Percentiles rank a stretch among this genome's conserved stretches.
Evolutionary conservation across 1,140 invertebrate genomes (phyloP).

Genomic region (Conopomorpha cramerella): DNA sequence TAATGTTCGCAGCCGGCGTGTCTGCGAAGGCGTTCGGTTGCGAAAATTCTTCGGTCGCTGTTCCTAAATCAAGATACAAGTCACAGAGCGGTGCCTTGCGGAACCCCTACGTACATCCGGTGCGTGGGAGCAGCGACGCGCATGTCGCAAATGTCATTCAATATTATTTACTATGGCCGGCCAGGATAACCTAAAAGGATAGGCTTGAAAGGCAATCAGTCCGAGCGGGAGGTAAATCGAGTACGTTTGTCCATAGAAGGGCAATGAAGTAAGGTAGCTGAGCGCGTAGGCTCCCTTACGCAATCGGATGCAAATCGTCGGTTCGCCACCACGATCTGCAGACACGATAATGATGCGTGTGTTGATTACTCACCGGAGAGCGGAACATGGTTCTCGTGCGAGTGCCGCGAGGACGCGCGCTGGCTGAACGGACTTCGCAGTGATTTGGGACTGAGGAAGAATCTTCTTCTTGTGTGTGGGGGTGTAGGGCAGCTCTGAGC

Average conservation of each 20-base stretch:
- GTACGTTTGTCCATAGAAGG: no score
- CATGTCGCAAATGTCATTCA: conserved; percentile 41
- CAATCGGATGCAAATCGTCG: no score
- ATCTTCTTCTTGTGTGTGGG: conserved; percentile 76
- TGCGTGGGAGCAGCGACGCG: conserved; percentile 29
- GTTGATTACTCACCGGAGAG: conserved; percentile 75
- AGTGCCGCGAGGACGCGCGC: conserved; percentile 44
- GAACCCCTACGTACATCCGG: conserved; percentile 59
- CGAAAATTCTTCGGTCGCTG: conserved; percentile 45
- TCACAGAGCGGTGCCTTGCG: conserved; percentile 16
- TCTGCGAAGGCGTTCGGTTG: conserved; percentile 44
- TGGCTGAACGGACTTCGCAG: conserved; percentile 72
- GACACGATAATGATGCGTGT: conserved; percentile 27
- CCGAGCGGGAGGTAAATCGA: no score
- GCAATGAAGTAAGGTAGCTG: no score
- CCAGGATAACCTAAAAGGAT: no score
- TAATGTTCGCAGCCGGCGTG: conserved; percentile 39
- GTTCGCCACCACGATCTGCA: conserved; percentile 34
- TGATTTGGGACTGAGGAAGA: conserved; percentile 78
- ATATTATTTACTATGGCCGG: conserved; percentile 37
- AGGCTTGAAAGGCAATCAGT: no score
- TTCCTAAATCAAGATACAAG: conserved; percentile 38
- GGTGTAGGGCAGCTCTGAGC: conserved; percentile 76
- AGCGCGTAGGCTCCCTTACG: conserved; percentile 15
- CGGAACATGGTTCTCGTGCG: conserved; percentile 58